Base-by-base conservation (phyloP, 2,113 vertebrate species). In the Sinocyclocheilus rhinocerous region DNA sequence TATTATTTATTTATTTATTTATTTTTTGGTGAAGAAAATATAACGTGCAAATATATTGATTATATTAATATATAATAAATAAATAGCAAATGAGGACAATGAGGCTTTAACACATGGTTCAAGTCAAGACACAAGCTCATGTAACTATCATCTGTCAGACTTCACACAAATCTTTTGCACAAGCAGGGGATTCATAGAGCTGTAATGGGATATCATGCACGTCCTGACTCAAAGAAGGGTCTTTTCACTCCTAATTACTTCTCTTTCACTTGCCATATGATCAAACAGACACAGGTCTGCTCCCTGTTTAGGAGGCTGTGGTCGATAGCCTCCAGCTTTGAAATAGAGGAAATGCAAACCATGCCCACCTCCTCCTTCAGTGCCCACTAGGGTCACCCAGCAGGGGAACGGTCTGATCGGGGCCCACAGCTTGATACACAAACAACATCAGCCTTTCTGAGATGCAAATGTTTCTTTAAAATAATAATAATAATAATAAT, bases 301-400 rank as follows among this genome's bases (percentile, higher is more conserved):
- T 85, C 75, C 67, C n/a, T 61, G 76, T 85, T 70, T 59, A 79
- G 48, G 3, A 48, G 76, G 33, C 76, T 72, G 50, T 29, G 69
- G 85, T 59, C 36, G 15, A 73, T 59, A 81, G 67, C 65, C 55
- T 18, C 15, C 4, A 81, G 39, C 65, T 85, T 77, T 39, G 55
- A 76, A 79, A 73, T 29, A 26, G 50, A 87, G 80, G 83, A 85
- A 89, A 89, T 76, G 79, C 63, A 81, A 87, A 77, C 78, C 88
- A 85, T 70, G 59, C 73, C 76, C 65, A 75, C 72, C 76, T 76
- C 81, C 39, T 45, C 79, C 65, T 33, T 26, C 83, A 76, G 70
- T 79, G 77, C 24, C 55, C 48, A 33, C 50, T 15, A 26, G 12
- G 79, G 86, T 89, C 84, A 87, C 22, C 2, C 36, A 42, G 78